Conservation (phyloP, 2,888 invertebrate species). For the Pollenia labialis region DNA sequence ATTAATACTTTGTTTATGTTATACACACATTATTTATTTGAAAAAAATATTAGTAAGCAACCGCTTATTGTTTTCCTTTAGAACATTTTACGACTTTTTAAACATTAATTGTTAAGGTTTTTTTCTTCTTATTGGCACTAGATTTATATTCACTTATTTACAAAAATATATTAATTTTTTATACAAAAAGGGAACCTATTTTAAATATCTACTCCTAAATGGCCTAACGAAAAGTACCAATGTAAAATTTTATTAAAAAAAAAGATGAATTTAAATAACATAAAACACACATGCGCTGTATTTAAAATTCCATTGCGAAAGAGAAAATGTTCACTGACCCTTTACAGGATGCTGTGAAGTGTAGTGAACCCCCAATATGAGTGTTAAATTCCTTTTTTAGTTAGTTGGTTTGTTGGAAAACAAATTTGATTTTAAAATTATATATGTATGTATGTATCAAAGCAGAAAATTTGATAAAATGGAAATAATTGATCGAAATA, state of each 20-base stretch:
- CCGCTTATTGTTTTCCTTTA: background rate
- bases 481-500: background rate
- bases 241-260: constrained; percentile 45
- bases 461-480: constrained; percentile 15
- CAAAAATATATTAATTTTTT: background rate
- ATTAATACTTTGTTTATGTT: constrained; percentile 39
- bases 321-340: constrained; percentile 71
- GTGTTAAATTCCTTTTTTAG: constrained; percentile 3
- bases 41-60: constrained; percentile 10
- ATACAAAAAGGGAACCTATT: constrained; percentile 20
- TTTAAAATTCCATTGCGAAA: constrained; percentile 69
- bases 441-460: background rate
- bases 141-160: background rate
- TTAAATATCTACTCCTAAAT: constrained; percentile 25
- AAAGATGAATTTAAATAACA: constrained; percentile 71
- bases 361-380: constrained; percentile 63
- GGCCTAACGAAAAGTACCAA: constrained; percentile 24
- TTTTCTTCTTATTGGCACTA: too few species aligned
- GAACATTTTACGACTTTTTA: background rate
- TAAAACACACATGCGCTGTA: constrained; percentile 72
- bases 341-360: constrained; percentile 65
- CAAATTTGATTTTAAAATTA: background rate
- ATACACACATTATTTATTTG: constrained; percentile 36
- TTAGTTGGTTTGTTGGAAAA: background rate
- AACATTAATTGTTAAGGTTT: background rate